phyloP scores from a whole-genome alignment of 2,888 invertebrate genomes.

The Gymnoscelis rufifasciata region DNA sequence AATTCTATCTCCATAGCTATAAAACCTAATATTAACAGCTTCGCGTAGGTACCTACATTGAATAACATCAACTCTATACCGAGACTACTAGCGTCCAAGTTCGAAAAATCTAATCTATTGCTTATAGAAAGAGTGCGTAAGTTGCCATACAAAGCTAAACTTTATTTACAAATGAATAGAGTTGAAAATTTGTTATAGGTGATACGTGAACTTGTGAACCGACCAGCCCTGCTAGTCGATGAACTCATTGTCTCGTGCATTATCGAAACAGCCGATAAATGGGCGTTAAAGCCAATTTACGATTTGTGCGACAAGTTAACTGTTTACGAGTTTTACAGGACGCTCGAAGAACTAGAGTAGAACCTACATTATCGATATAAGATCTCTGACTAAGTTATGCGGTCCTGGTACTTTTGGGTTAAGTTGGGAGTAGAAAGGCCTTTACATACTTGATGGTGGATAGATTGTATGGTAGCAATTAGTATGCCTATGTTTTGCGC shows the following conservation, averaged over 20 bases:
- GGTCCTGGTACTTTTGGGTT: too few species aligned
- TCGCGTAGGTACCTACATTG: not conserved
- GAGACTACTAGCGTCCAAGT: too few species aligned
- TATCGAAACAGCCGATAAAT: conserved; percentile 40
- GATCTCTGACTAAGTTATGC: too few species aligned
- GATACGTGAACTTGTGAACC: conserved; percentile 7
- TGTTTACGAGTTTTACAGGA: conserved; percentile 3
- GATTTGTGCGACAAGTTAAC: conserved; percentile 10
- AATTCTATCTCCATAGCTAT: not conserved
- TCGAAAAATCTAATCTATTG: too few species aligned
- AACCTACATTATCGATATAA: too few species aligned
- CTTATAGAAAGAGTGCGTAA: too few species aligned
- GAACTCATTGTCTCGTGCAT: conserved; percentile 51
- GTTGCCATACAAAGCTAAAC: not conserved
- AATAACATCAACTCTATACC: too few species aligned
- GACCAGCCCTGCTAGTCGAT: conserved; percentile 35
- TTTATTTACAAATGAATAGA: not conserved
- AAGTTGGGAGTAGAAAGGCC: too few species aligned
- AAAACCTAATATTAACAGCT: not conserved
- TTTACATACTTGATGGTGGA: too few species aligned
- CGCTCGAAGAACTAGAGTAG: not conserved
- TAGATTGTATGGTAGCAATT: too few species aligned
- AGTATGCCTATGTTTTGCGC: too few species aligned
- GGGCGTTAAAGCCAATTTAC: conserved; percentile 28
- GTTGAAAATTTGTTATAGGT: not conserved